Base-by-base conservation (phyloP, 2,113 vertebrate species). In the Empidonax traillii region DNA sequence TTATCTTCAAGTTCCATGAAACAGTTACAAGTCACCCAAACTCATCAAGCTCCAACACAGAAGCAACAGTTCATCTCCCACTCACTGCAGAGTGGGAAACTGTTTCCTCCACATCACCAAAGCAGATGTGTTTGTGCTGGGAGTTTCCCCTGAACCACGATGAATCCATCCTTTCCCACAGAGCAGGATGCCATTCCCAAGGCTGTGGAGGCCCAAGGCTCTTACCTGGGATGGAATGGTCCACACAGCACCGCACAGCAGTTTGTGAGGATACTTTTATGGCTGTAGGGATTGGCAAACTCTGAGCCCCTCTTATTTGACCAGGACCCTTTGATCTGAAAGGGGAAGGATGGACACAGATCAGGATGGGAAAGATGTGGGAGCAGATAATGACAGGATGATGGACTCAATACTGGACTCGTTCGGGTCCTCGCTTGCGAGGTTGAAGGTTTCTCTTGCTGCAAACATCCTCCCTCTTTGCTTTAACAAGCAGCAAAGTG, bases 301-400 rank as follows among this genome's bases (percentile, higher is more conserved):
- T 99, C 99, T 1, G 98, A 97, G 24, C 98, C 98, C 90, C 98
- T 98, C 98, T 99, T 99, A 95, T 97, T 99, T 39, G 99, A 99
- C 99, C 99, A 99, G 13, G 99, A 99, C 55, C 99, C 99, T 97
- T 99, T 99, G 93, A 99, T 99, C 99, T 99, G 94, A 17, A 97
- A 96, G 49, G 28, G 27, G 79, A 84, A 93, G 67, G 76, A 80
- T 3, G 85, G 68, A 33, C 5, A 2, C 25, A 61, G 67, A 21
- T 76, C 25, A 94, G 69, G 53, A 89, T 6, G 65, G 37, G 47
- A 24, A 53, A 67, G 53, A 28, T 0, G 14, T 0, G 13, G 23
- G 0, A 46, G 44, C 31, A 62, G 76, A 5, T 15, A 47, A 41
- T 2, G 8, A 17, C 33, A 53, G 0, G 0, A 4, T 0, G 8